Base-by-base conservation (phyloP, 2,113 vertebrate genomes). In the Shinisaurus crocodilurus region DNA sequence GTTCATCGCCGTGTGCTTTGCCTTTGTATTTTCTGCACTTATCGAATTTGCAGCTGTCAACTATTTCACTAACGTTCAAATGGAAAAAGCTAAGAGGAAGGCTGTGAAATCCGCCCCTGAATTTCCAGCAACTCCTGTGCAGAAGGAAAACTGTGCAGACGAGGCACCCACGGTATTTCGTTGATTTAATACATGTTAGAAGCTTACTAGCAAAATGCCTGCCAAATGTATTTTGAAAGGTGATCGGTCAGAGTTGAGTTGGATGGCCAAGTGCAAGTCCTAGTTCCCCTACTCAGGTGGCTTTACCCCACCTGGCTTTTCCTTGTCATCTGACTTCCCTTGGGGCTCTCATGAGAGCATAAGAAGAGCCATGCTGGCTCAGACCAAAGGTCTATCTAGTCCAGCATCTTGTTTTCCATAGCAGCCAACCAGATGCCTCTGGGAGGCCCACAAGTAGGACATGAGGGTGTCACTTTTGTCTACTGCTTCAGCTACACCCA, bases 1-100 rank as follows among this genome's bases (percentile, higher is more conserved):
- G 99, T 99, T 99, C 96, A 99, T 99, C 91, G 99, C 99, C 0
- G 99, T 99, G 92, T 99, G 99, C 95, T 99, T 99, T 91, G 98
- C 99, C 94, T 99, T 99, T 85, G 99, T 99, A 91, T 99, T 99
- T 97, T 99, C 99, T 34, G 99, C 99, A 92, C 98, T 99, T 57
- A 99, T 99, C 70, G 99, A 99, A 96, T 99, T 99, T 89, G 99
- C 99, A 63, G 99, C 99, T 85, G 99, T 99, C 90, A 99, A 99
- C 96, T 99, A 99, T 96, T 99, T 99, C 96, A 99, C 99, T 93
- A 99, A 99, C 43, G 96, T 97, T 50, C 98, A 99, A 96, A 97
- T 96, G 75, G 98, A 99, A 95, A 97, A 98, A 94, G 98, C 98
- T 95, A 98, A 99, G 96, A 98, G 94, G 97, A 99, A 99, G 96